Evolutionary conservation across 2,797 vertebrate species (phyloP).

Genomic region (Acrocephalus scirpaceus): DNA sequence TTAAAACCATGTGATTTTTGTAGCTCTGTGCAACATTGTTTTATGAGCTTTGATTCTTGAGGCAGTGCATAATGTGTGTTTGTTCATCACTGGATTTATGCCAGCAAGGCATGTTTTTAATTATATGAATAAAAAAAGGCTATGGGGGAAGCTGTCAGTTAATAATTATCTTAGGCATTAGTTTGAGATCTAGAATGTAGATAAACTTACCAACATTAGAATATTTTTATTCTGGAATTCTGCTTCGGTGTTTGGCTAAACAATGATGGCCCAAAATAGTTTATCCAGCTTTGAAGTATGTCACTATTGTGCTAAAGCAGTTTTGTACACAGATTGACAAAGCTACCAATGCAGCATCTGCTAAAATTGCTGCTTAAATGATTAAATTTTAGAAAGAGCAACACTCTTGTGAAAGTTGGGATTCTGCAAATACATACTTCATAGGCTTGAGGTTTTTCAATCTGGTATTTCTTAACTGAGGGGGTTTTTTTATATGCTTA

Average conservation of each 20-base stretch:
- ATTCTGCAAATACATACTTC: neutral
- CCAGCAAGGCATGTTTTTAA: constrained; percentile 65
- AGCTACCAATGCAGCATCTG: neutral
- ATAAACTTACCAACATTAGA: constrained; percentile 36
- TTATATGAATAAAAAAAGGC: constrained; percentile 60
- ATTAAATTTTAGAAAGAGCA: neutral
- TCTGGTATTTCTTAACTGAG: constrained; percentile 1
- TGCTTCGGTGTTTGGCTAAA: neutral
- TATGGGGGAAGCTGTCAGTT: constrained; percentile 50
- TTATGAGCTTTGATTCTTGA: constrained; percentile 61
- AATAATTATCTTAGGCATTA: constrained; percentile 68
- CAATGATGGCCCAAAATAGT: constrained; percentile 15
- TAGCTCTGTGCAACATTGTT: constrained; percentile 52
- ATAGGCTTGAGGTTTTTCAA: neutral
- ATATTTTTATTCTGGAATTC: constrained; percentile 48
- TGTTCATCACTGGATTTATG: constrained; percentile 61
- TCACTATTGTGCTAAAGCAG: neutral
- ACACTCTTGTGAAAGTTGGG: neutral
- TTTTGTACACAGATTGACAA: neutral
- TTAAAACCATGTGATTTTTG: constrained; percentile 38
- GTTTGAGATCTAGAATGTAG: constrained; percentile 49
- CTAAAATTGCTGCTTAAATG: neutral
- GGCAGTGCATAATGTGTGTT: constrained; percentile 62
- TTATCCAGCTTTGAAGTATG: neutral
- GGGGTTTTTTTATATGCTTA: neutral